Evolutionary conservation across 2,888 invertebrate species (phyloP).

Genomic region (Ochropleura leucogaster): DNA sequence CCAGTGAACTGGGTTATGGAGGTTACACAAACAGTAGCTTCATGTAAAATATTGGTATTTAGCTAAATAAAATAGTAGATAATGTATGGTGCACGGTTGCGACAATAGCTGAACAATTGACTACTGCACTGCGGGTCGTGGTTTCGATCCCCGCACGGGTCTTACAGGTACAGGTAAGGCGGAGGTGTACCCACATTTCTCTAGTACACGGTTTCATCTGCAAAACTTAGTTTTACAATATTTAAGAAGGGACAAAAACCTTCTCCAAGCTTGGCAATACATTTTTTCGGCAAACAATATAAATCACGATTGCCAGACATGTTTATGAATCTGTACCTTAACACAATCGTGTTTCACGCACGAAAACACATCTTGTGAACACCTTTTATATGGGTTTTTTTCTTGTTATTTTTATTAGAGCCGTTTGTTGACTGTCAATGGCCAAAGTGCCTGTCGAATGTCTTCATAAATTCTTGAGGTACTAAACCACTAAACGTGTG

Average conservation of each 20-base stretch:
- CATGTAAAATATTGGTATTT: too few relatives aligned
- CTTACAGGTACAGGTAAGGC: too few relatives aligned
- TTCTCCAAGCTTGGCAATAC: constrained; percentile 8
- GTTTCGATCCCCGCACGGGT: too few relatives aligned
- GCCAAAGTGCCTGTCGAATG: background rate
- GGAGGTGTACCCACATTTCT: too few relatives aligned
- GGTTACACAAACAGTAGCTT: too few relatives aligned
- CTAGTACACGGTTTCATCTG: background rate
- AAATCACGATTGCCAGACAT: constrained; percentile 68
- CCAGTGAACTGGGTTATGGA: too few relatives aligned
- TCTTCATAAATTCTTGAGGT: background rate
- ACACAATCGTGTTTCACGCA: constrained; percentile 69
- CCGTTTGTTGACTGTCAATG: constrained; percentile 41
- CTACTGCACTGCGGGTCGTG: too few relatives aligned
- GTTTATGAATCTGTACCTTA: constrained; percentile 67
- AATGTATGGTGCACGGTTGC: too few relatives aligned
- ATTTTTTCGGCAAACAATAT: constrained; percentile 66
- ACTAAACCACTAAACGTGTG: background rate
- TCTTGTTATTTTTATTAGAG: constrained; percentile 46
- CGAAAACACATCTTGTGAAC: constrained; percentile 65
- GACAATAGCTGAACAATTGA: too few relatives aligned
- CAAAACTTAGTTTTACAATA: background rate
- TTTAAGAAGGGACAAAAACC: constrained; percentile 10
- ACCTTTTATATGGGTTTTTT: constrained; percentile 48
- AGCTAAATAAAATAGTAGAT: too few relatives aligned